Conservation (phyloP, 2,797 vertebrate genomes). For the Acestrorhynchus altus region DNA sequence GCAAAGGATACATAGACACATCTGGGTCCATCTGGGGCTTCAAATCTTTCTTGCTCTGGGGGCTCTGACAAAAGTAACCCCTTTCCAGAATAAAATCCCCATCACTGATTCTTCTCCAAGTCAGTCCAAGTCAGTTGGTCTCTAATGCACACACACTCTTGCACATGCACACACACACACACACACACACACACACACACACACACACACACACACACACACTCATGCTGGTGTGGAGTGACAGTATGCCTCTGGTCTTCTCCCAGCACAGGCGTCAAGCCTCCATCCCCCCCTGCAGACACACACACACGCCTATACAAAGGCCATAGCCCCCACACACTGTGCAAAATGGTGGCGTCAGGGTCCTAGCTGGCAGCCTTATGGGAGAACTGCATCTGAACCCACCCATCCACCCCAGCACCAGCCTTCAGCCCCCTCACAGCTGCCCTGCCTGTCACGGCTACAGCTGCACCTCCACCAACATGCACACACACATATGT, state of each 20-base stretch:
- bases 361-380: conserved; percentile 57
- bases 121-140: conserved; percentile 2
- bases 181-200: conserved; percentile 43
- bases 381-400: conserved; percentile 28
- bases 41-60: conserved; percentile 37
- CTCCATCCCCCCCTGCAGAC: conserved; percentile 43
- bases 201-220: conserved; percentile 54
- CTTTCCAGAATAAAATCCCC: conserved; percentile 20
- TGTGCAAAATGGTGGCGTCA: conserved; percentile 58
- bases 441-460: conserved; percentile 56
- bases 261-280: conserved; percentile 44
- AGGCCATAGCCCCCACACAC: conserved; percentile 63
- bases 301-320: conserved; percentile 55
- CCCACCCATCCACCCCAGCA: conserved; percentile 49
- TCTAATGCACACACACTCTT: conserved; percentile 48
- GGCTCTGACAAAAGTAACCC: conserved; percentile 13
- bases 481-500: conserved; percentile 42
- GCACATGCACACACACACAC: conserved; percentile 52
- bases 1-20: conserved; percentile 54
- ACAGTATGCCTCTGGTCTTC: conserved; percentile 39
- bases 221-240: conserved; percentile 43
- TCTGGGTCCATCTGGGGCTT: conserved; percentile 61
- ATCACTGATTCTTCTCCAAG: conserved; percentile 10
- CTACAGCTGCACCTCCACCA: conserved; percentile 54
- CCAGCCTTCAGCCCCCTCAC: conserved; percentile 42